These are phyloP conservation scores for Psilopogon haemacephalus DNA, from an alignment of 2,113 vertebrate genomes.

Conservation along the genomic window DNA sequence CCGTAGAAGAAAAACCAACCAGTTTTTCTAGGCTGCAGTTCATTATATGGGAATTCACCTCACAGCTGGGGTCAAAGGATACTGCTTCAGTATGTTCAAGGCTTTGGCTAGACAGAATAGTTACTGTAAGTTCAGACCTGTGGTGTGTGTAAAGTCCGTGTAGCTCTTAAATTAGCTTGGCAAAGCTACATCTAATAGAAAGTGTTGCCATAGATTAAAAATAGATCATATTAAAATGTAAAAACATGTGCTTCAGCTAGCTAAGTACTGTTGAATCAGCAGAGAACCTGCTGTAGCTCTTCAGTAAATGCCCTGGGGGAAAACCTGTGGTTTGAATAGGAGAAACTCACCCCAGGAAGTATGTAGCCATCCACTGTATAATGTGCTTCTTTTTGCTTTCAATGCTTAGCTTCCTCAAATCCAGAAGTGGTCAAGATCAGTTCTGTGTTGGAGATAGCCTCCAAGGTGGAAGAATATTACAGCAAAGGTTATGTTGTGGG, in stretches of 20 bases:
- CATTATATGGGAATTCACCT: not conserved
- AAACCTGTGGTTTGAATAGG: slow-evolving; percentile 16
- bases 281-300: not conserved
- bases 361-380: not conserved
- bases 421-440: slow-evolving; percentile 88
- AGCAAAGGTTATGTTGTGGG: slow-evolving; percentile 86
- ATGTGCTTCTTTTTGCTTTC: not conserved
- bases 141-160: not conserved
- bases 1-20: not conserved
- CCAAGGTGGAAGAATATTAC: slow-evolving; percentile 90
- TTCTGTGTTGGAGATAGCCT: slow-evolving; percentile 87
- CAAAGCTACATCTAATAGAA: not conserved
- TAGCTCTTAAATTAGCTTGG: not conserved
- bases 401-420: slow-evolving; percentile 73
- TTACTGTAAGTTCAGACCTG: not conserved
- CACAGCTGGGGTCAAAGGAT: not conserved
- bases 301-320: not conserved
- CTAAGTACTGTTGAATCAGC: not conserved
- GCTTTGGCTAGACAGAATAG: not conserved
- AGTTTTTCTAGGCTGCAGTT: not conserved
- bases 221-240: not conserved
- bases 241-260: not conserved
- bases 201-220: not conserved
- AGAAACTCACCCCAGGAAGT: not conserved
- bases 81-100: not conserved